Evolutionary conservation across 2,888 invertebrate species (phyloP), one percentile per base, ranked within the genome.

Genomic region (Sabatieria punctata): DNA sequence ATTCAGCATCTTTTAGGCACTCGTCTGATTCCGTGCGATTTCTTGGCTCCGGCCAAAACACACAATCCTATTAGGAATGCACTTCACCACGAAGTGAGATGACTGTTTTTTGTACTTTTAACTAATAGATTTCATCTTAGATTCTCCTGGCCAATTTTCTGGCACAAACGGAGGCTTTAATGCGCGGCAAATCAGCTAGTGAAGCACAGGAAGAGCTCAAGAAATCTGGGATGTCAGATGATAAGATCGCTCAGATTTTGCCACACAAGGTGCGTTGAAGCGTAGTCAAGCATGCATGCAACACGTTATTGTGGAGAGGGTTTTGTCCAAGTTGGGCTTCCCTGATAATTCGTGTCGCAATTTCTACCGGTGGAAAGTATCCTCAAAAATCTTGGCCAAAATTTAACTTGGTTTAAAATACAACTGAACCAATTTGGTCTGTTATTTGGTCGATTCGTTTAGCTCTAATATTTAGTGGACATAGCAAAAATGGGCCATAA

Each of bases 131-230:
- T n/a, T n/a, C n/a, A n/a, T n/a, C 55, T 22, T 57, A 76, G 75
- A 88, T 95, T 60, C 74, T 97, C 49, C 69, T 93, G 50, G 83
- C 95, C 1, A 99, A 97, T 71, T 97, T 93, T 73, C 73, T 99
- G 54, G 97, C 97, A 13, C 97, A 97, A 72, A 93, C 95, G 0
- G 97, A 97, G 68, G 97, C 97, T 18, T 73, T 97, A 43, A 93
- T 95, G 89, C 80, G 79, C 57, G 80, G 80, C 33, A 79, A 79
- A 60, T 73, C 71, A 3, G 51, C 60, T 21, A 72, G 67, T 1
- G 76, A 81, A 72, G 88, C 85, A 1, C 76, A 77, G 56, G 75
- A 71, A 0, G 93, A 95, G 67, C 70, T 95, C 43, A 73, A 78
- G 64, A 78, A 79, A 57, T 75, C 83, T 0, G 86, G 86, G 39